These are phyloP conservation scores for Cacoxenus indagator DNA, from an alignment of 2,888 invertebrate genomes.

Conservation along the genomic window DNA sequence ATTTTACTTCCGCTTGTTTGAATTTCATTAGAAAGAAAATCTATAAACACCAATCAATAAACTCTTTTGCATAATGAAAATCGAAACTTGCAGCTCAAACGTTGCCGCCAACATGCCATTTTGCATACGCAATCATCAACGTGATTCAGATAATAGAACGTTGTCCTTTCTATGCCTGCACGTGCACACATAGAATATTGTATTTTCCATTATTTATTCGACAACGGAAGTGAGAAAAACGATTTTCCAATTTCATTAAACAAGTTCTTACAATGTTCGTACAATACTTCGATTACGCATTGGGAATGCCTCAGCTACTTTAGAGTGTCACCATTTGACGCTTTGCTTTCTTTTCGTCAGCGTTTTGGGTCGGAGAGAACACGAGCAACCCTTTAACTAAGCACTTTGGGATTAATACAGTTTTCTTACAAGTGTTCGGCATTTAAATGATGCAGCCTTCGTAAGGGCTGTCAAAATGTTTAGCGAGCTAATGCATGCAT, in stretches of 20 bases:
- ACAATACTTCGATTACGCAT: background rate
- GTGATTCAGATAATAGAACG: background rate
- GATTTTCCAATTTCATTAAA: slow-evolving; percentile 8
- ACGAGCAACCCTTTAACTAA: slow-evolving; percentile 69
- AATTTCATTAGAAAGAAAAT: background rate
- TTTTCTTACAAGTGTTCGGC: background rate
- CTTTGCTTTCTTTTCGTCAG: slow-evolving; percentile 2
- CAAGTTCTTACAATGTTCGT: background rate
- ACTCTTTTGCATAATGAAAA: background rate
- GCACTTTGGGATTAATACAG: slow-evolving; percentile 24
- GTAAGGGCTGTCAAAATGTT: background rate
- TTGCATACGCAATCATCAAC: slow-evolving; percentile 1
- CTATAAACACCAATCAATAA: background rate
- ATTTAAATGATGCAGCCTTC: background rate
- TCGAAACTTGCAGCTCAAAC: background rate
- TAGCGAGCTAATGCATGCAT: background rate
- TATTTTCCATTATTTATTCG: background rate
- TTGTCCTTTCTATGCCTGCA: slow-evolving; percentile 1
- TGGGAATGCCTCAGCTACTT: slow-evolving; percentile 12
- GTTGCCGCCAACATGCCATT: background rate
- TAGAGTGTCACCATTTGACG: slow-evolving; percentile 21
- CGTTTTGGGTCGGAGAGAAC: slow-evolving; percentile 74
- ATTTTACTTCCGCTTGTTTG: background rate
- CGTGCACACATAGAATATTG: slow-evolving; percentile 4
- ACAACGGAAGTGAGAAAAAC: background rate